Percentiles rank a stretch among this genome's conserved stretches.
These are phyloP conservation scores for Drosophila micromelanica DNA, from an alignment of 1,140 invertebrate species.

Conservation along the genomic window DNA sequence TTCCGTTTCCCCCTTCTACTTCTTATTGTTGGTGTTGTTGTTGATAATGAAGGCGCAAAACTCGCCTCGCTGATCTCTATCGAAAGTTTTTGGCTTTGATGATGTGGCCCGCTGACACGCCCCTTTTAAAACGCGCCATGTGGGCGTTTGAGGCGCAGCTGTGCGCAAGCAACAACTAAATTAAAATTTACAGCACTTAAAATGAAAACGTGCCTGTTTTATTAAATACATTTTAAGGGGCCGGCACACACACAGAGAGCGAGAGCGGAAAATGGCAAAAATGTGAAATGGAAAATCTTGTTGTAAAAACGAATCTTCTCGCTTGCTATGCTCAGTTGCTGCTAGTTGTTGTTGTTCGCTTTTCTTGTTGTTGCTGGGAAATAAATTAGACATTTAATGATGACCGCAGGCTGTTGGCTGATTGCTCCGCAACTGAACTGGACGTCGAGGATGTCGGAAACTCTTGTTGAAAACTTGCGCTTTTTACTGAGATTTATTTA, in stretches of 20 bases:
- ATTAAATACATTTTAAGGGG: slow-evolving; percentile 78
- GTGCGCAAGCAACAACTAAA: slow-evolving; percentile 76
- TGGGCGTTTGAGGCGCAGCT: slow-evolving; percentile 52
- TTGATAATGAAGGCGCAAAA: slow-evolving; percentile 67
- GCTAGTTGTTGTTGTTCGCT: slow-evolving; percentile 6
- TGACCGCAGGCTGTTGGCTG: slow-evolving; percentile 79
- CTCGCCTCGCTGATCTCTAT: slow-evolving; percentile 70
- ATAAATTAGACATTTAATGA: slow-evolving; percentile 83
- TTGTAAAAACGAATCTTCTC: slow-evolving; percentile 70
- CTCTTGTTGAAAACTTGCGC: slow-evolving; percentile 33
- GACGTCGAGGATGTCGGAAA: slow-evolving; percentile 20
- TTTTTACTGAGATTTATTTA: slow-evolving; percentile 79
- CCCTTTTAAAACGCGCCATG: not conserved
- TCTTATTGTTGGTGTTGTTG: slow-evolving; percentile 28
- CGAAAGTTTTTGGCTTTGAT: slow-evolving; percentile 76
- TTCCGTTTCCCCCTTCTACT: slow-evolving; percentile 48
- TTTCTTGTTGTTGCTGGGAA: slow-evolving; percentile 62
- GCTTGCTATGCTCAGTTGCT: slow-evolving; percentile 47
- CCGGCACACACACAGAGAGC: slow-evolving; percentile 4
- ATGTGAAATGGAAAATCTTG: slow-evolving; percentile 69
- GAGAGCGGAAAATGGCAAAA: slow-evolving; percentile 36
- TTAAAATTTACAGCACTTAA: slow-evolving; percentile 83
- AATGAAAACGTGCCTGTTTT: slow-evolving; percentile 80
- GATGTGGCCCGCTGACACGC: slow-evolving; percentile 45
- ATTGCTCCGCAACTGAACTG: slow-evolving; percentile 58